Conservation (phyloP, 2,888 invertebrate species). For the Agrochola lychnidis region DNA sequence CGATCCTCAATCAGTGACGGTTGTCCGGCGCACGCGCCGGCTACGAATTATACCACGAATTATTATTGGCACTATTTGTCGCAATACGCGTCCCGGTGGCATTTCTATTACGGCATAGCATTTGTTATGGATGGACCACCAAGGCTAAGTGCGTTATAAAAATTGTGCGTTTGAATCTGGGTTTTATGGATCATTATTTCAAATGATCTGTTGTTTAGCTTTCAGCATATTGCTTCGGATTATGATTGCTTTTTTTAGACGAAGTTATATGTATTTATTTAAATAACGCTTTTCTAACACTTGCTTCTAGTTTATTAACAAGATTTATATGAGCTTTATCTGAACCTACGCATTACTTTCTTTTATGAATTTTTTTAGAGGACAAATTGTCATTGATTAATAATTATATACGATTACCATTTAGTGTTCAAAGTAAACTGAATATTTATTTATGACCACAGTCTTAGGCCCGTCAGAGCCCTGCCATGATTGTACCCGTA, state of each 20-base stretch:
- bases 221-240: neutral
- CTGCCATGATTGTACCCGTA: conserved; percentile 80
- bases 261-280: neutral
- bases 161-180: conserved; percentile 21
- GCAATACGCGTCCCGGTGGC: conserved; percentile 74
- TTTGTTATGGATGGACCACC: conserved; percentile 72
- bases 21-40: conserved; percentile 85
- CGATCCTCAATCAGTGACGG: conserved; percentile 84
- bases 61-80: conserved; percentile 85
- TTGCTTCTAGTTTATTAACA: neutral
- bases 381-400: conserved; percentile 41
- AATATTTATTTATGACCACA: conserved; percentile 71
- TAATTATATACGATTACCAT: conserved; percentile 39
- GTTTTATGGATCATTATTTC: conserved; percentile 26
- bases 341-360: conserved; percentile 16
- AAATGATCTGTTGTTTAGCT: neutral
- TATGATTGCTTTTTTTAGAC: conserved; percentile 7
- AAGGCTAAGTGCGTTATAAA: conserved; percentile 41
- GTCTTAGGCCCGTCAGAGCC: conserved; percentile 73
- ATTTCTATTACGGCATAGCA: conserved; percentile 68
- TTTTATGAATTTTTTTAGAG: conserved; percentile 11
- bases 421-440: conserved; percentile 65
- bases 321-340: neutral
- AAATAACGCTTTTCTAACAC: neutral
- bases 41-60: conserved; percentile 77